Evolutionary conservation across 2,113 vertebrate genomes (phyloP).

Genomic region (Vimba vimba): DNA sequence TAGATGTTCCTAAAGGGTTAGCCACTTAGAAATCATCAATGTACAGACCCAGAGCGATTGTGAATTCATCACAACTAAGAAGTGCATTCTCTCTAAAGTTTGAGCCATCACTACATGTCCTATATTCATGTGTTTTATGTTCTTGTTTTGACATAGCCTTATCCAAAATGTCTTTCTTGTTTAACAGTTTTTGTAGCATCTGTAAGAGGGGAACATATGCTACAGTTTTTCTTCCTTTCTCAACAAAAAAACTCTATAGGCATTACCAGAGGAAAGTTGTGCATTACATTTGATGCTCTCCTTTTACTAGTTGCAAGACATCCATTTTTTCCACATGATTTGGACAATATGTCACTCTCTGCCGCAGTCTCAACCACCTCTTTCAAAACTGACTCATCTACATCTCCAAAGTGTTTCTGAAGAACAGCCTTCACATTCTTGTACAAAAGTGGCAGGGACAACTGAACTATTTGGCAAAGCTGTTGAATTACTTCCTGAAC

Average conservation of each 20-base stretch:
- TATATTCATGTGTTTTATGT: no score
- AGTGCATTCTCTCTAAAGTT: no score
- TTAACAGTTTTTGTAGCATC: slow-evolving; percentile 40
- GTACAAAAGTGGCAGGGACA: slow-evolving; percentile 22
- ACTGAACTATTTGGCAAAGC: slow-evolving; percentile 28
- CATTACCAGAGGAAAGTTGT: slow-evolving; percentile 31
- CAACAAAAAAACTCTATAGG: slow-evolving; percentile 29
- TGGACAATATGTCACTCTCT: neutral
- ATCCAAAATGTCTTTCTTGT: slow-evolving; percentile 9
- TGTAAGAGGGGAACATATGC: slow-evolving; percentile 28
- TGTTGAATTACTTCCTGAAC: slow-evolving; percentile 28
- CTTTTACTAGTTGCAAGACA: slow-evolving; percentile 19
- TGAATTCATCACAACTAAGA: no score
- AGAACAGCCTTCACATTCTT: slow-evolving; percentile 2
- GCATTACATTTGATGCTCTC: neutral
- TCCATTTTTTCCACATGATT: slow-evolving; percentile 15
- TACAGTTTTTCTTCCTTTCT: slow-evolving; percentile 12
- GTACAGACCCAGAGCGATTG: no score
- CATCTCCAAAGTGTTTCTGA: slow-evolving; percentile 23
- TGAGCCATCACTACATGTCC: no score
- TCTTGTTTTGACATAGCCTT: no score
- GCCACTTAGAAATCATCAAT: no score
- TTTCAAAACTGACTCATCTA: slow-evolving; percentile 18
- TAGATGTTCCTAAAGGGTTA: no score
- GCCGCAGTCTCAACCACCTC: slow-evolving; percentile 13